These are phyloP conservation scores for Trachythela sp. DNA, from an alignment of 64 coral and sea anemone species.

Conservation along the genomic window DNA sequence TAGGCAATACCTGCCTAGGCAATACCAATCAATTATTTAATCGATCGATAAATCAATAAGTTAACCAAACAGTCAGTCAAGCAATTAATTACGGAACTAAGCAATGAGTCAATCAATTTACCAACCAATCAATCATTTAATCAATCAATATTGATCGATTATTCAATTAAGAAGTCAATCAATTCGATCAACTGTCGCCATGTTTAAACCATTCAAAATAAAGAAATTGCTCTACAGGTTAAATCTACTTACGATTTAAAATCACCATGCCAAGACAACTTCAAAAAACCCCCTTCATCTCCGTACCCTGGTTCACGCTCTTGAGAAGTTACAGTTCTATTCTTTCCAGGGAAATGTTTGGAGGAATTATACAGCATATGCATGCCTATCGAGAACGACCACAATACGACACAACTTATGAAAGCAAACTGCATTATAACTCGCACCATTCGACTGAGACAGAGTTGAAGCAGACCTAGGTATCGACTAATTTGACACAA, in stretches of 20 bases:
- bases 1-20: too few relatives aligned
- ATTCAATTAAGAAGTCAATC: too few relatives aligned
- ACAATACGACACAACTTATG: conserved; percentile 84
- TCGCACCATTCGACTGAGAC: conserved; percentile 87
- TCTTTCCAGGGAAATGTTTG: conserved; percentile 62
- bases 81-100: too few relatives aligned
- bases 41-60: too few relatives aligned
- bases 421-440: conserved; percentile 99
- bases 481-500: conserved; percentile 94
- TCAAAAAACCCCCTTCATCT: not conserved
- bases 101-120: too few relatives aligned
- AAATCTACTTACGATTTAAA: not conserved
- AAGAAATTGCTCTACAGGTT: not conserved
- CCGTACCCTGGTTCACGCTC: not conserved
- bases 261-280: not conserved
- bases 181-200: not conserved
- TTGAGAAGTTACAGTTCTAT: conserved; percentile 5
- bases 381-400: conserved; percentile 93
- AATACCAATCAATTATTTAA: too few relatives aligned
- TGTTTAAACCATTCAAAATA: not conserved
- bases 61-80: too few relatives aligned
- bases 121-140: too few relatives aligned
- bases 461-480: conserved; percentile 75
- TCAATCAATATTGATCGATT: too few relatives aligned
- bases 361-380: conserved; percentile 83